A percentile compares a stretch with the other conserved stretches of the same genome.
Evolutionary conservation across 2,797 vertebrate species (phyloP).

Genomic region (Neoniphon sammara): DNA sequence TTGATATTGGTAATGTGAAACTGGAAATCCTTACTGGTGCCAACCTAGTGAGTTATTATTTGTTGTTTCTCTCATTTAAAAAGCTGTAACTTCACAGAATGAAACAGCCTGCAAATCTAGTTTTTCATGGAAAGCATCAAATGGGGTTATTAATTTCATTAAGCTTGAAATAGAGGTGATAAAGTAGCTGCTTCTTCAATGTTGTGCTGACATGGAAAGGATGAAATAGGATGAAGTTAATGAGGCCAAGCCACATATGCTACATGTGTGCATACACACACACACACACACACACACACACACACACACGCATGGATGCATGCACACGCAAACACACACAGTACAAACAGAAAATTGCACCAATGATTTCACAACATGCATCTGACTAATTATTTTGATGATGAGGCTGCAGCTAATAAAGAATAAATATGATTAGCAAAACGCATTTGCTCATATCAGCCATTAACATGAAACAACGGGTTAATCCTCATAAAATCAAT

Average conservation of each 20-base stretch:
- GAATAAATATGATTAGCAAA: slow-evolving; percentile 56
- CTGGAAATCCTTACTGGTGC: slow-evolving; percentile 11
- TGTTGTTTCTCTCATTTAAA: slow-evolving; percentile 3
- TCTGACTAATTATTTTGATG: slow-evolving; percentile 48
- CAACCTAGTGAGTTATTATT: slow-evolving; percentile 31
- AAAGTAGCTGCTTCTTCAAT: too few relatives aligned
- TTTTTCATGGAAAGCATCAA: slow-evolving; percentile 7
- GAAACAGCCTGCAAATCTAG: neutral
- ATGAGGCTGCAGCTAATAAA: slow-evolving; percentile 43
- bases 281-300: slow-evolving; percentile 1
- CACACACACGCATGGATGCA: neutral
- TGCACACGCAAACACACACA: slow-evolving; percentile 2
- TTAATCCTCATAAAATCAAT: slow-evolving; percentile 51
- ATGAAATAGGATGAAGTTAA: neutral
- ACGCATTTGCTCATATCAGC: slow-evolving; percentile 39
- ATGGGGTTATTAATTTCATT: neutral
- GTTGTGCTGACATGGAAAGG: too few relatives aligned
- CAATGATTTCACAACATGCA: slow-evolving; percentile 16
- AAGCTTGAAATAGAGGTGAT: too few relatives aligned
- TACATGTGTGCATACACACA: slow-evolving; percentile 10
- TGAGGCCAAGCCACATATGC: slow-evolving; percentile 13
- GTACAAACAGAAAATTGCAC: neutral
- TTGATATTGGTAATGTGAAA: neutral
- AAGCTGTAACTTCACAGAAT: neutral
- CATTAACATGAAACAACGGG: slow-evolving; percentile 54